Percentiles rank a stretch among this genome's conserved stretches.
phyloP scores from a whole-genome alignment of 2,888 invertebrate genomes.

The Bellardia pandia region DNA sequence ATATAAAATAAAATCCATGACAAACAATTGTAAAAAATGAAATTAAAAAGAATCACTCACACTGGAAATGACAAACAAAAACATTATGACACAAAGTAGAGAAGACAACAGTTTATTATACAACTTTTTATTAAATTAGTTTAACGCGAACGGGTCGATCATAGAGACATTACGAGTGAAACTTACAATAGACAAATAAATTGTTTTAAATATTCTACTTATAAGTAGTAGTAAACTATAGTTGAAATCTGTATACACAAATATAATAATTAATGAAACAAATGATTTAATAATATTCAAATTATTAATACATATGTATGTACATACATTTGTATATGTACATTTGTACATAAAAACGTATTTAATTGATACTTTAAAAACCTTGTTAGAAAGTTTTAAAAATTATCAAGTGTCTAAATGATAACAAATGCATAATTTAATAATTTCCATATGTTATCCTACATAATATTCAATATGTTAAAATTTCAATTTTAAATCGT shows the following conservation, averaged over 20 bases:
- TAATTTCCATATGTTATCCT: no score
- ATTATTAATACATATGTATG: no score
- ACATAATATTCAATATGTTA: no score
- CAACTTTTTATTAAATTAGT: constrained; percentile 68
- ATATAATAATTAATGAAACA: background rate
- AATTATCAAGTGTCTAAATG: no score
- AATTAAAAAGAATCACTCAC: constrained; percentile 27
- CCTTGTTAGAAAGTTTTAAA: no score
- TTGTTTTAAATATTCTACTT: background rate
- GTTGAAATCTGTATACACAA: no score
- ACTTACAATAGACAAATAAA: constrained; percentile 15
- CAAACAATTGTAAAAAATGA: constrained; percentile 57
- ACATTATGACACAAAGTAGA: constrained; percentile 22
- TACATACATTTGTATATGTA: no score
- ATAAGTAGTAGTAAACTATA: no score
- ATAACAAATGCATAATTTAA: no score
- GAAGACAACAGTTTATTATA: constrained; percentile 53
- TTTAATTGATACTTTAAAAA: no score
- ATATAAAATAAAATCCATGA: constrained; percentile 48
- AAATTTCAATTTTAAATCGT: no score
- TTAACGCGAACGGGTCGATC: constrained; percentile 60
- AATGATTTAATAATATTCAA: background rate
- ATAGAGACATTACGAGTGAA: constrained; percentile 53
- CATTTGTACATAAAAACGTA: no score
- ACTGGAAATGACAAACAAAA: constrained; percentile 51